Conservation (phyloP, 2,113 vertebrate species). For the Pseudolaguvia tuberculata region DNA sequence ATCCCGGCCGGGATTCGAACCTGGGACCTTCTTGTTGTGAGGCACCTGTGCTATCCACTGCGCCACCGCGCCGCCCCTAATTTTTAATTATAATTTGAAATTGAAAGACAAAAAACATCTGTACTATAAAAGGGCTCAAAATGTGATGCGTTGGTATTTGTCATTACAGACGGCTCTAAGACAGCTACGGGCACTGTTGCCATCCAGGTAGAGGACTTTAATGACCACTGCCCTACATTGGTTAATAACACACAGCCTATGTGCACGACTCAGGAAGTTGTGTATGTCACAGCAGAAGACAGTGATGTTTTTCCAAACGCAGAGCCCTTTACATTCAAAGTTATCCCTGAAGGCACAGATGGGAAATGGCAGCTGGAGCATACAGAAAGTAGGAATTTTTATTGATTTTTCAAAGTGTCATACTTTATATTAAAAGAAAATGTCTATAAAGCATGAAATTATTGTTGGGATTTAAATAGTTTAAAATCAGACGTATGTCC, state of each 20-base stretch:
- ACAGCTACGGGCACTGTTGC: conserved; percentile 82
- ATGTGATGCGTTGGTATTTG: not conserved
- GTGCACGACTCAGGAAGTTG: conserved; percentile 61
- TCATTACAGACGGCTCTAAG: conserved; percentile 67
- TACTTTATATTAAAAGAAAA: too few relatives aligned
- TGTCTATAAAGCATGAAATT: too few relatives aligned
- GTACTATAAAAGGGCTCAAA: not conserved
- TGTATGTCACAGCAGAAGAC: conserved; percentile 76
- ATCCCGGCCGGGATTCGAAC: too few relatives aligned
- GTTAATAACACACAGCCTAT: conserved; percentile 57
- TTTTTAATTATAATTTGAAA: too few relatives aligned
- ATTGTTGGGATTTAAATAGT: too few relatives aligned
- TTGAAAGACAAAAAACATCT: not conserved
- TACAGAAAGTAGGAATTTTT: conserved; percentile 67
- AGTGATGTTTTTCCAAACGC: conserved; percentile 72
- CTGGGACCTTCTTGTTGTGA: too few relatives aligned
- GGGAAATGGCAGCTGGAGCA: conserved; percentile 73
- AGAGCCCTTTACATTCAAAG: conserved; percentile 73
- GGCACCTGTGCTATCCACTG: too few relatives aligned
- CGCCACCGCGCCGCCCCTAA: too few relatives aligned
- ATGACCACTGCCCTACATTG: conserved; percentile 85
- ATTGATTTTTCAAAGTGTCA: not conserved
- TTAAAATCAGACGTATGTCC: not conserved
- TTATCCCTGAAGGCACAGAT: conserved; percentile 70
- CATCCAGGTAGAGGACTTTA: conserved; percentile 78